Conservation (phyloP, 2,888 invertebrate genomes). For the Argyresthia albistria region DNA sequence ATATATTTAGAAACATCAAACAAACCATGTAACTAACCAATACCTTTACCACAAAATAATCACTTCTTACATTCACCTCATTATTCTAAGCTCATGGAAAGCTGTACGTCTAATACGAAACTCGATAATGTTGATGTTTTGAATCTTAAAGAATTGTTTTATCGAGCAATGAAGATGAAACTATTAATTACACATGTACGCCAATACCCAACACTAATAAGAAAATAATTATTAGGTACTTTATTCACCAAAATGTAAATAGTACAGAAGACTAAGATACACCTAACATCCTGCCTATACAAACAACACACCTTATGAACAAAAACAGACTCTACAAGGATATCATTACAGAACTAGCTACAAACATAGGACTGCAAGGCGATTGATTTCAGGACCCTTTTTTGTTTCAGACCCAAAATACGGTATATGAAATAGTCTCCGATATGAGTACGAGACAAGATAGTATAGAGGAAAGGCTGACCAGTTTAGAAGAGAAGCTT, state of each 20-base stretch:
- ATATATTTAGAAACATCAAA: no score
- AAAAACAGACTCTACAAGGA: slow-evolving; percentile 22
- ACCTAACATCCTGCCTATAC: background rate
- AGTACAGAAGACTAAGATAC: background rate
- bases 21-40: no score
- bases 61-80: no score
- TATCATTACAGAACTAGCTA: slow-evolving; percentile 26
- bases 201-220: no score
- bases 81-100: no score
- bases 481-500: slow-evolving; percentile 93
- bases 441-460: slow-evolving; percentile 97
- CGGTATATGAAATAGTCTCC: slow-evolving; percentile 97
- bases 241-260: background rate
- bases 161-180: no score
- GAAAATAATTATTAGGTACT: no score
- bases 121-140: no score
- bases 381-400: slow-evolving; percentile 72
- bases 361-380: slow-evolving; percentile 57
- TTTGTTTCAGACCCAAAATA: slow-evolving; percentile 92
- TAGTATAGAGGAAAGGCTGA: slow-evolving; percentile 92
- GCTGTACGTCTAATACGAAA: no score
- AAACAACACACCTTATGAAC: background rate
- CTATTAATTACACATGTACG: no score
- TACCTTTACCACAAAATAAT: no score
- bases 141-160: no score